A percentile compares a stretch with the other conserved stretches of the same genome.
Conservation (phyloP, 2,888 invertebrate species). For the Boloria selene region DNA sequence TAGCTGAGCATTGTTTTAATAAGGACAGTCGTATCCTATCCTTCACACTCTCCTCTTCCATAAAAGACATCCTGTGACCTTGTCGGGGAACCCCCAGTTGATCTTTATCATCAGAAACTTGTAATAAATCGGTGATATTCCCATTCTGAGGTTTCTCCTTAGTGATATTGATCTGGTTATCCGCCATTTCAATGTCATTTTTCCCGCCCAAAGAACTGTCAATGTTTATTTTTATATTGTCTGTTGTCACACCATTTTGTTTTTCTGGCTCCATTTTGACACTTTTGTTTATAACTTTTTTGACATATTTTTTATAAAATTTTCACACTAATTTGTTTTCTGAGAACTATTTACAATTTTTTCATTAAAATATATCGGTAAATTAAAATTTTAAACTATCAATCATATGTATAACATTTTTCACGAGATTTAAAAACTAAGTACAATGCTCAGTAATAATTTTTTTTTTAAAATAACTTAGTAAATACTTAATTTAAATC, state of each 20-base stretch:
- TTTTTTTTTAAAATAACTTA: too few relatives aligned
- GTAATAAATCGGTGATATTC: conserved; percentile 3
- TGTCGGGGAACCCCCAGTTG: conserved; percentile 53
- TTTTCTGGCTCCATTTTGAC: conserved; percentile 35
- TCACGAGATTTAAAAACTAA: too few relatives aligned
- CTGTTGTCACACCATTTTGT: conserved; percentile 25
- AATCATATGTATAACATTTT: too few relatives aligned
- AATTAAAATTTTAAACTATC: too few relatives aligned
- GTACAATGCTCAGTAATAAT: too few relatives aligned
- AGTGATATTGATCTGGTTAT: conserved; percentile 6
- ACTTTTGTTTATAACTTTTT: conserved; percentile 14
- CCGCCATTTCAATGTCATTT: conserved; percentile 41
- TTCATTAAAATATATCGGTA: too few relatives aligned
- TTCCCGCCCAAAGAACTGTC: conserved; percentile 37
- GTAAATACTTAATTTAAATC: too few relatives aligned
- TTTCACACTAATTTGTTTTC: not conserved
- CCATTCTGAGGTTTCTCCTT: conserved; percentile 13
- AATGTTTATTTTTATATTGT: conserved; percentile 34
- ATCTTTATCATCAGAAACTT: conserved; percentile 40
- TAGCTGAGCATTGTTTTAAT: conserved; percentile 85
- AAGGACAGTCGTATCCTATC: conserved; percentile 83
- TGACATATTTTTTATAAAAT: not conserved
- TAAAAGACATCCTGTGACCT: conserved; percentile 81
- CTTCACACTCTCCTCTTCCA: conserved; percentile 87
- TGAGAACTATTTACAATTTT: too few relatives aligned